phyloP scores from a whole-genome alignment of 2,888 invertebrate species.

The Latrodectus hesperus region DNA sequence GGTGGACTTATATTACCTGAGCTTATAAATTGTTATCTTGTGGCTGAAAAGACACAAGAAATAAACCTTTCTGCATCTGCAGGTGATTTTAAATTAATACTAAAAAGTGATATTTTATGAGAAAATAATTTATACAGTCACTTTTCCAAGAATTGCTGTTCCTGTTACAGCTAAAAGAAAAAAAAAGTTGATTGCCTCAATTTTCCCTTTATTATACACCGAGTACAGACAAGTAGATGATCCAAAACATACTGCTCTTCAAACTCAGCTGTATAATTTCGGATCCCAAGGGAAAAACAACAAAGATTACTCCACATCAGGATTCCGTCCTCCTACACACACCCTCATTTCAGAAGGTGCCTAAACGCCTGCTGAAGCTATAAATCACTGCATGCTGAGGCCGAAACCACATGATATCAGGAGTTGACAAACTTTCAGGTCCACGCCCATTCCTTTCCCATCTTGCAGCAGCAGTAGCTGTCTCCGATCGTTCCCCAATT shows the following conservation, averaged over 20 bases:
- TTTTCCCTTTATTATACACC: no score
- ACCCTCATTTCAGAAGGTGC: background rate
- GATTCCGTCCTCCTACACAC: background rate
- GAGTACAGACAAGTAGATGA: background rate
- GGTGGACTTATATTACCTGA: no score
- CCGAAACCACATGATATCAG: background rate
- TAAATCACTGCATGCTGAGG: background rate
- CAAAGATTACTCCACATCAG: background rate
- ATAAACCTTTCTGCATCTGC: no score
- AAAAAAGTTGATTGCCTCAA: no score
- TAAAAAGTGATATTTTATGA: no score
- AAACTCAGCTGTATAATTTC: background rate
- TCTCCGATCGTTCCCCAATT: background rate
- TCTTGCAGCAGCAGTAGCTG: background rate
- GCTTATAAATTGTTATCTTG: no score
- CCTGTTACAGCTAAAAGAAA: no score
- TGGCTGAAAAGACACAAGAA: no score
- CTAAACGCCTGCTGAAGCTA: background rate
- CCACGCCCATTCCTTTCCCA: constrained; percentile 16
- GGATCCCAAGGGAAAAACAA: background rate
- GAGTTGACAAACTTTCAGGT: constrained; percentile 38
- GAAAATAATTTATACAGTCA: no score
- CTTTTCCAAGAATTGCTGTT: no score
- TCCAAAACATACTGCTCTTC: background rate
- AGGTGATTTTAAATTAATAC: no score